A percentile compares a stretch with the other conserved stretches of the same genome.
Conservation (phyloP, 2,113 vertebrate species). For the Archilochus colubris region DNA sequence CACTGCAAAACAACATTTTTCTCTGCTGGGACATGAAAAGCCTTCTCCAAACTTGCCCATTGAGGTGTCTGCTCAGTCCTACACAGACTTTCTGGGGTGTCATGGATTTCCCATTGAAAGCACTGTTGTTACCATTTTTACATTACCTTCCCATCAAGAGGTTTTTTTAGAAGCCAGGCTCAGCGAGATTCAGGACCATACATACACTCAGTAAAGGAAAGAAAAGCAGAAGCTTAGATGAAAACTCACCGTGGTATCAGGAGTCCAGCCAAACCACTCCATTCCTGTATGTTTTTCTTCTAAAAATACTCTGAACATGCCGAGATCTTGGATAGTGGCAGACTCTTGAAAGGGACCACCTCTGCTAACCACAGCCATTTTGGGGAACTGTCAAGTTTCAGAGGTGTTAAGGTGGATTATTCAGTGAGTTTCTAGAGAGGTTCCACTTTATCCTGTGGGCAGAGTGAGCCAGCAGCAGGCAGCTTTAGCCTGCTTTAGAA, state of each 20-base stretch:
- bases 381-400: not conserved
- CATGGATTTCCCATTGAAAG: not conserved
- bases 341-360: not conserved
- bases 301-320: not conserved
- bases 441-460: not conserved
- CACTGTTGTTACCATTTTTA: not conserved
- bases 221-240: not conserved
- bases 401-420: accelerated
- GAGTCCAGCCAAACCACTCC: not conserved
- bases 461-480: not conserved
- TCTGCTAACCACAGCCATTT: not conserved
- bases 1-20: not conserved
- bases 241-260: not conserved
- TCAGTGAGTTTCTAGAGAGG: not conserved
- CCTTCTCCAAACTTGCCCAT: not conserved
- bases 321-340: not conserved
- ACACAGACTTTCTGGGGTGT: not conserved
- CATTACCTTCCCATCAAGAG: not conserved
- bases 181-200: not conserved
- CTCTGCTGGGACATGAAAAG: not conserved
- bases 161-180: not conserved
- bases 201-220: not conserved
- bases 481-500: not conserved
- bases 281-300: not conserved
- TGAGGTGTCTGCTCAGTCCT: not conserved